Percentiles rank a stretch among this genome's conserved stretches.
Conservation (phyloP, 2,113 vertebrate genomes). For the Cyphomyrus plagiostoma region DNA sequence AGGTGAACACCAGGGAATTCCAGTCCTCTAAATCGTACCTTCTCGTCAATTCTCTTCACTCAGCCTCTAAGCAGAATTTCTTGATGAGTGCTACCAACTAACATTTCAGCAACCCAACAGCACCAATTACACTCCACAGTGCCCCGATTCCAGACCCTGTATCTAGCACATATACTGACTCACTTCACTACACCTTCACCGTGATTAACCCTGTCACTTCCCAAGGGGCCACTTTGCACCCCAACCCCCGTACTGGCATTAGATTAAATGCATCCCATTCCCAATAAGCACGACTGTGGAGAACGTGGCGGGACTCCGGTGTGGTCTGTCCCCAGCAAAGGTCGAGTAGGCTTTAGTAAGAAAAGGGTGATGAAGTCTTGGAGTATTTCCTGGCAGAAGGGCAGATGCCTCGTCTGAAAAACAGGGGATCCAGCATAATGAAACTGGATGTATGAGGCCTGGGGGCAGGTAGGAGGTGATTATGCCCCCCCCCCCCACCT, state of each 20-base stretch:
- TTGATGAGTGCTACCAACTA: background rate
- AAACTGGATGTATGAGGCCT: background rate
- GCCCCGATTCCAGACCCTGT: background rate
- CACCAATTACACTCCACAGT: background rate
- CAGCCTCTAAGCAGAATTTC: background rate
- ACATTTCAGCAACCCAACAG: background rate
- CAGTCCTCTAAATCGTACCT: background rate
- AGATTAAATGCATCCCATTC: background rate
- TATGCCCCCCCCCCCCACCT: conserved; percentile 35
- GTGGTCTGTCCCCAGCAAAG: background rate
- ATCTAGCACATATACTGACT: background rate
- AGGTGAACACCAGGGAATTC: background rate
- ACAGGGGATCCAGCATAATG: background rate
- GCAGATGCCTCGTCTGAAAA: background rate
- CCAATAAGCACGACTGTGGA: background rate
- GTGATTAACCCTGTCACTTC: background rate
- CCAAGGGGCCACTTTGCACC: background rate
- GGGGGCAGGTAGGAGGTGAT: background rate
- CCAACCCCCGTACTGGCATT: background rate
- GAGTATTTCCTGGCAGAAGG: background rate
- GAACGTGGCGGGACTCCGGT: background rate
- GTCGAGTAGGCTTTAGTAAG: background rate
- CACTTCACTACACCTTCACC: background rate
- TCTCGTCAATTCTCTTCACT: background rate
- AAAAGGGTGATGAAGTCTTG: background rate